These are phyloP conservation scores for Echiichthys vipera DNA, from an alignment of 2,797 vertebrate species.

Conservation along the genomic window DNA sequence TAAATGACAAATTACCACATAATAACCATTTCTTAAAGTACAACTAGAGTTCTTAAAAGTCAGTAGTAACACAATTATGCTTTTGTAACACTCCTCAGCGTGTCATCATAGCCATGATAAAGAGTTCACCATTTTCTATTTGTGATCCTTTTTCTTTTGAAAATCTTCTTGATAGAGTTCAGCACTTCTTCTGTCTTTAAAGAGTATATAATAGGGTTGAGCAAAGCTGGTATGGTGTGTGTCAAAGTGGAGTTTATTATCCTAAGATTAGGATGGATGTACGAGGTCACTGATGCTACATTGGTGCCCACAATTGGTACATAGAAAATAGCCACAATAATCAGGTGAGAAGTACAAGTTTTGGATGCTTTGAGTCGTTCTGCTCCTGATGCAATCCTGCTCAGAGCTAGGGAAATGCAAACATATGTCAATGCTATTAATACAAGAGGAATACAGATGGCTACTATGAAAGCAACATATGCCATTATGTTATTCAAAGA, in stretches of 20 bases:
- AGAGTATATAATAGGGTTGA: slow-evolving; percentile 77
- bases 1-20: background rate
- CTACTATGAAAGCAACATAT: rapidly evolving
- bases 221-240: slow-evolving; percentile 56
- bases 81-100: background rate
- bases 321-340: slow-evolving; percentile 70
- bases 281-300: background rate
- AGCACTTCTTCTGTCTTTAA: slow-evolving; percentile 75
- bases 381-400: slow-evolving; percentile 49
- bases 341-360: slow-evolving; percentile 74
- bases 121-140: background rate
- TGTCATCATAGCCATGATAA: background rate
- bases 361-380: slow-evolving; percentile 61
- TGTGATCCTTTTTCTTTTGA: background rate
- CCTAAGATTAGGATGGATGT: slow-evolving; percentile 55
- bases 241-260: slow-evolving; percentile 68
- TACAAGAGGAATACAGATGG: slow-evolving; percentile 47
- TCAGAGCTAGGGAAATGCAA: slow-evolving; percentile 57
- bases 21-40: background rate
- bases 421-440: slow-evolving; percentile 64
- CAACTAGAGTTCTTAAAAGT: background rate
- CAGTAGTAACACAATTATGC: background rate
- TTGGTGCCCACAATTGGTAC: slow-evolving; percentile 51
- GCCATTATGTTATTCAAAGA: slow-evolving; percentile 20
- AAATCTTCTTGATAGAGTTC: slow-evolving; percentile 51